Evolutionary conservation across 2,888 invertebrate species (phyloP).

Genomic region (Erebia epiphron): DNA sequence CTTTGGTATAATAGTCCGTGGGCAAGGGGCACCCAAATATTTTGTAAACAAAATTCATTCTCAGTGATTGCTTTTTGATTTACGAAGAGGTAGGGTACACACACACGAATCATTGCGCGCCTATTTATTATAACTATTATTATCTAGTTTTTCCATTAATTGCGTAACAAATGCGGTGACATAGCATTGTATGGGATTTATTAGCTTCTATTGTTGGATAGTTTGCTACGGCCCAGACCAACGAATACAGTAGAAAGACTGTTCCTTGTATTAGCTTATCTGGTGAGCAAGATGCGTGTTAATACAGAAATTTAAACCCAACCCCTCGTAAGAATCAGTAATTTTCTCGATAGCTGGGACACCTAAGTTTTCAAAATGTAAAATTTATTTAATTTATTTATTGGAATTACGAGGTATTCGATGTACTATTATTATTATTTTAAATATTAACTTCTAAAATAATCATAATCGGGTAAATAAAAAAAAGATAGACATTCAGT

Average conservation of each 20-base stretch:
- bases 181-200: slow-evolving; percentile 72
- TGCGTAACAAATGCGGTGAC: slow-evolving; percentile 78
- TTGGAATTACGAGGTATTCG: no score
- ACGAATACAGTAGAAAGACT: not conserved
- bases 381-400: no score
- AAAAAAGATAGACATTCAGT: no score
- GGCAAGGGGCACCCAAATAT: not conserved
- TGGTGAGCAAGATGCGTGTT: not conserved
- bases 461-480: no score
- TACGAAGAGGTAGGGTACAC: not conserved
- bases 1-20: not conserved
- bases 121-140: slow-evolving; percentile 44
- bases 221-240: slow-evolving; percentile 51
- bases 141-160: slow-evolving; percentile 61
- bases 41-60: slow-evolving; percentile 1
- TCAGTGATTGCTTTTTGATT: slow-evolving; percentile 12
- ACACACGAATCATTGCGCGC: slow-evolving; percentile 27
- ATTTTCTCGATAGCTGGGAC: no score
- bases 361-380: no score
- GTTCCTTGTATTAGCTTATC: not conserved
- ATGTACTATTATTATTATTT: no score
- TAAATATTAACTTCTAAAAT: no score
- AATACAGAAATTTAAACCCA: no score
- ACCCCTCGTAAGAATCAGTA: no score
- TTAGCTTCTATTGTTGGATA: slow-evolving; percentile 65